phyloP scores from a whole-genome alignment of 2,888 invertebrate species.

The Apamea crenata region DNA sequence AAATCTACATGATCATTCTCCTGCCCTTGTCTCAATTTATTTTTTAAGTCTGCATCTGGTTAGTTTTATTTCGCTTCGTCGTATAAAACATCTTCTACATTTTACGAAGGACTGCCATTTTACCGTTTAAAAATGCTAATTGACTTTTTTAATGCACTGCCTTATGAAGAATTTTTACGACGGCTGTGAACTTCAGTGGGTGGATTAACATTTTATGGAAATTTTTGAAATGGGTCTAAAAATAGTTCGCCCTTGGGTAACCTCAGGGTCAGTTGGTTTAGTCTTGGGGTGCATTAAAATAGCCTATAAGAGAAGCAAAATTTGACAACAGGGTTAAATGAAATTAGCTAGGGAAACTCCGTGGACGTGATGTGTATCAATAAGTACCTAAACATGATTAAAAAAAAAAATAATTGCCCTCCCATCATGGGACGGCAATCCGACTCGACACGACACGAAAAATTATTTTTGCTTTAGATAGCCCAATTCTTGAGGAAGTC shows the following conservation, averaged over 20 bases:
- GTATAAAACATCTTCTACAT: conserved; percentile 14
- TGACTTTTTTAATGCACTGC: conserved; percentile 37
- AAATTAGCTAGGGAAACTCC: too few species aligned
- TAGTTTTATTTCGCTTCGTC: conserved; percentile 14
- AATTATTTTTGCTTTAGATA: too few species aligned
- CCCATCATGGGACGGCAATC: too few species aligned
- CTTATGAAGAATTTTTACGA: conserved; percentile 37
- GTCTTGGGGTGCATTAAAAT: neutral
- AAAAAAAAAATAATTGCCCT: too few species aligned
- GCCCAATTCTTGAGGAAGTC: too few species aligned
- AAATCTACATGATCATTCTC: conserved; percentile 4
- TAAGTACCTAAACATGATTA: too few species aligned
- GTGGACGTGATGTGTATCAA: too few species aligned
- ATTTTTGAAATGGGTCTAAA: neutral
- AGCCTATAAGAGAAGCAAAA: fast-evolving
- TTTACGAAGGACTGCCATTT: conserved; percentile 44
- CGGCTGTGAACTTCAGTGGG: conserved; percentile 7
- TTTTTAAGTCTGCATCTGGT: neutral
- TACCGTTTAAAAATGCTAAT: conserved; percentile 53
- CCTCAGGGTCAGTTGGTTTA: neutral
- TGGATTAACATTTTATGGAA: conserved; percentile 34
- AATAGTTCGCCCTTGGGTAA: neutral
- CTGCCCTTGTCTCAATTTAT: too few species aligned
- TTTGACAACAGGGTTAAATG: neutral
- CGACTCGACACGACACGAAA: too few species aligned